A percentile compares a stretch with the other conserved stretches of the same genome.
Conservation (phyloP, 2,888 invertebrate species). For the Parelbella ahira region DNA sequence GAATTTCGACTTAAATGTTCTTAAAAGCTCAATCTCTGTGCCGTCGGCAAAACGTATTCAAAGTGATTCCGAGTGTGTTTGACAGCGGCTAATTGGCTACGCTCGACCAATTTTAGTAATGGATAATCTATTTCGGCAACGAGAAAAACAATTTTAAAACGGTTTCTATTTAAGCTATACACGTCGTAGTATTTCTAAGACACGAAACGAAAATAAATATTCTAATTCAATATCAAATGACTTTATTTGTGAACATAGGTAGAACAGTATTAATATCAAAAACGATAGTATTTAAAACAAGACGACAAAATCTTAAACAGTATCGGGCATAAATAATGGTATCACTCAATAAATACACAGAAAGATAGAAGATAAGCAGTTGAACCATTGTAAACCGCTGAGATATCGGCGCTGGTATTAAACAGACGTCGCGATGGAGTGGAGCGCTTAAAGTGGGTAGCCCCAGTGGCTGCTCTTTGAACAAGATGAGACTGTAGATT, state of each 20-base stretch:
- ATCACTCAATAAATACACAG: no score
- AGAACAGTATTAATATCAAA: no score
- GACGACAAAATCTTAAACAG: neutral
- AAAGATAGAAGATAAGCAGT: no score
- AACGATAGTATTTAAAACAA: no score
- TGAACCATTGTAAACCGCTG: no score
- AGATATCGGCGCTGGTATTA: constrained; percentile 2
- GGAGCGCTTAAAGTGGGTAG: constrained; percentile 42
- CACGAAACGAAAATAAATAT: no score
- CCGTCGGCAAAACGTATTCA: constrained; percentile 29
- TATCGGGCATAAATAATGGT: neutral
- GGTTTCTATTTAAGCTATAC: neutral
- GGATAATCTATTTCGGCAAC: constrained; percentile 26
- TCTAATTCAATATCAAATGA: no score
- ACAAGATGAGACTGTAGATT: constrained; percentile 47
- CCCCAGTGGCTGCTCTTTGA: constrained; percentile 39
- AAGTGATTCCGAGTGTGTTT: constrained; percentile 34
- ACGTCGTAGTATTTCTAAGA: no score
- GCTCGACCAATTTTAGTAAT: constrained; percentile 35
- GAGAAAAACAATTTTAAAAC: no score
- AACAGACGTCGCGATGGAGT: constrained; percentile 32
- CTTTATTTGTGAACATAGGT: no score
- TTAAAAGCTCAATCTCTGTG: constrained; percentile 10
- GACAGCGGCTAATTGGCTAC: constrained; percentile 34
- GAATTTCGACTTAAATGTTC: no score